Base-by-base conservation (phyloP, 2,113 vertebrate species). In the Salvelinus sp. region DNA sequence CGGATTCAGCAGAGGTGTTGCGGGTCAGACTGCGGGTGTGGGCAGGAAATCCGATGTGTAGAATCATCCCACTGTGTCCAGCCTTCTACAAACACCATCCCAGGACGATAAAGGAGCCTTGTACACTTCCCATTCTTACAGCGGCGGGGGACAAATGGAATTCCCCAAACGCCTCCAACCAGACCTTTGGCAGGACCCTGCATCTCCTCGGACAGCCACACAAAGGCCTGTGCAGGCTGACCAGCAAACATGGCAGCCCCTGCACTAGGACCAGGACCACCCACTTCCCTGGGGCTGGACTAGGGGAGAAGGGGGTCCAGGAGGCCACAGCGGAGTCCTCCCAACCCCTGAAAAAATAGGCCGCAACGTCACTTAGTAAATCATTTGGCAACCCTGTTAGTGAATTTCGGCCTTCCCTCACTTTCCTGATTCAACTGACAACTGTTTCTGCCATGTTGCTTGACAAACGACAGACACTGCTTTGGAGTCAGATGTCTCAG, bases 81-180 rank as follows among this genome's bases (percentile, higher is more conserved):
- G 76, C 66, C 28, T 81, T 70, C 33, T 72, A 71, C 75, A 76
- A 78, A 85, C 68, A 10, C 27, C 65, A 67, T 75, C 74, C 81
- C 77, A 48, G 66, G 68, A 58, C 67, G 83, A 16, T 28, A 28
- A 27, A 28, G 77, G 80, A 73, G 77, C 75, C 88, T 79, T 77
- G 86, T 85, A 80, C 74, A 33, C 81, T 80, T 87, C 83, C 79
- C 76, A 87, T 91, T 89, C 86, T 90, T 85, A 76, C 84, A 86
- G 85, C 79, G 58, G 77, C 80, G 18, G 23, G 85, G 82, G 73
- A 92, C 91, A 92, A 92, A 91, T 90, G 87, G 86, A 82, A 81
- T 81, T 81, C 83, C 83, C 82, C 44, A 23, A 81, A 88, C 82
- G 79, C 88, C 88, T 83, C 86, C 86, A 50, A 65, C 76, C 79